Conservation (phyloP, 2,113 vertebrate species). For the Nannospalax galili region DNA sequence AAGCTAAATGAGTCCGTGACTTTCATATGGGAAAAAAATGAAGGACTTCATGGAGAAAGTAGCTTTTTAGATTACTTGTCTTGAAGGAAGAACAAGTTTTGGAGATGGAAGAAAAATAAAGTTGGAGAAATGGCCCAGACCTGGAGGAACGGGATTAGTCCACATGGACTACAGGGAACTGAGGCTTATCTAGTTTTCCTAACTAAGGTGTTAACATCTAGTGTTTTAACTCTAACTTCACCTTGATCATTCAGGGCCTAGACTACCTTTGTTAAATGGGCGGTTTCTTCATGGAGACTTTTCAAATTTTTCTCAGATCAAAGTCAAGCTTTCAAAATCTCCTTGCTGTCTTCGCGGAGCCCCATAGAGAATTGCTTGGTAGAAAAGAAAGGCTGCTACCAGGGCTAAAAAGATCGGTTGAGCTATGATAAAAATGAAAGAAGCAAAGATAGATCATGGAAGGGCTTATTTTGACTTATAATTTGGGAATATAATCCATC, state of each 20-base stretch:
- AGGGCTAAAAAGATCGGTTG: too few species aligned
- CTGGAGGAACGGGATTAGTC: background rate
- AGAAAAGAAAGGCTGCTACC: background rate
- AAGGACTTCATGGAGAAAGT: background rate
- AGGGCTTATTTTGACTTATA: background rate
- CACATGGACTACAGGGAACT: background rate
- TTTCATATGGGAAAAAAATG: background rate
- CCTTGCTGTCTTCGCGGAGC: background rate
- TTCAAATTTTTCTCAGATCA: background rate
- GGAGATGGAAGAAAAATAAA: background rate
- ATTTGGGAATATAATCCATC: background rate
- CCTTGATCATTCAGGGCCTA: background rate
- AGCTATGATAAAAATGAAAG: background rate
- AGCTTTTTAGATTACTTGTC: background rate
- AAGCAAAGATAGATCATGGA: background rate
- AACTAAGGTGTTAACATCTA: background rate
- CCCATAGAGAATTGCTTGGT: background rate
- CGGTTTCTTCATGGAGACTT: background rate
- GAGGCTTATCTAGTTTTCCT: background rate
- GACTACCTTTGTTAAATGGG: background rate
- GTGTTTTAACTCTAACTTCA: background rate
- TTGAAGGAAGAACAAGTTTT: background rate
- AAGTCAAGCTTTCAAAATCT: background rate
- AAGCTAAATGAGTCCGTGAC: too few species aligned
- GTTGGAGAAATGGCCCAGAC: background rate